phyloP scores from a whole-genome alignment of 2,113 vertebrate genomes.

The Willisornis vidua region DNA sequence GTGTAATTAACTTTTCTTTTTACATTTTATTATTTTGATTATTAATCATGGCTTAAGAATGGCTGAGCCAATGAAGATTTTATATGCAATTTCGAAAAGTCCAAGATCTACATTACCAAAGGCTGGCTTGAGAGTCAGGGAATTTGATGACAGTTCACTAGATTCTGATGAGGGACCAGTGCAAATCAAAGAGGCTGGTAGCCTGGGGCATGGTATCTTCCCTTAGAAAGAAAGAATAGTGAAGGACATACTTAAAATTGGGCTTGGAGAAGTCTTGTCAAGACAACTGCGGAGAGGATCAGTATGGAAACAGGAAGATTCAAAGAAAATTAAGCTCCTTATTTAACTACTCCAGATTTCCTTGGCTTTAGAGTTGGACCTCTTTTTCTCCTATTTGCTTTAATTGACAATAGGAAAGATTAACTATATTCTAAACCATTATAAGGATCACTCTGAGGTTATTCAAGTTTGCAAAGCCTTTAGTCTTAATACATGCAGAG shows the following conservation, averaged over 20 bases:
- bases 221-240: background rate
- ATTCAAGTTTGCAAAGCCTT: background rate
- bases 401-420: background rate
- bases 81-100: conserved; percentile 44
- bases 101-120: conserved; percentile 16
- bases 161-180: background rate
- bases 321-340: background rate
- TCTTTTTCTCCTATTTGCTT: background rate
- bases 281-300: background rate
- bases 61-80: conserved; percentile 56
- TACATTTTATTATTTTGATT: conserved; percentile 72
- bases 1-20: conserved; percentile 59
- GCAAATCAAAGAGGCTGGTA: background rate
- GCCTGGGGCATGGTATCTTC: background rate
- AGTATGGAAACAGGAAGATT: background rate
- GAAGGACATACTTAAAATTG: background rate
- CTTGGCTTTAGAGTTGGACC: background rate
- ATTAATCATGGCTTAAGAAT: conserved; percentile 73
- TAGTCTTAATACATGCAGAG: background rate
- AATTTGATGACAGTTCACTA: background rate
- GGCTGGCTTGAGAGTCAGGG: background rate
- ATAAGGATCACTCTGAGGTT: background rate
- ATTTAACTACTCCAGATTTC: background rate
- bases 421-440: background rate
- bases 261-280: background rate